Base-by-base conservation (phyloP, 2,113 vertebrate species). In the Podarcis muralis region DNA sequence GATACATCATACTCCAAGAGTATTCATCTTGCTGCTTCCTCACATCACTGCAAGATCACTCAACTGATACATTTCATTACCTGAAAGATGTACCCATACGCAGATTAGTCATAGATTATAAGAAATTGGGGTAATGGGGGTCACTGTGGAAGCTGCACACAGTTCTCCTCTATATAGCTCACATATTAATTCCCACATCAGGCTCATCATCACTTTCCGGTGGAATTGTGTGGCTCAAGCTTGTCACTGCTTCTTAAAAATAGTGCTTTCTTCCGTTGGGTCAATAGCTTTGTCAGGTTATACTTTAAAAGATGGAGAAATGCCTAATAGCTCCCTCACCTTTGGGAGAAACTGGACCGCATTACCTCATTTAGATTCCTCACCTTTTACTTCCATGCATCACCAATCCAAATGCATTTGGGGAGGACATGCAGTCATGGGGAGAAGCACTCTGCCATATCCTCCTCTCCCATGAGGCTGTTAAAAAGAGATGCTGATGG, bases 301-400 rank as follows among this genome's bases (percentile, higher is more conserved):
- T 43, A n/a, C 15, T 74, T 57, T 62, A 1, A 2, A 5, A 22
- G 5, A 20, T 5, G 27, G 2, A 30, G 23, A 12, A 20, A n/a
- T 85, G 48, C 82, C 83, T 59, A 89, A 11, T 12, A 93, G 89
- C 88, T 23, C 37, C 83, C 15, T 86, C 66, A 82, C 89, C 94
- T 89, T 57, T 35, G 40, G 48, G 57, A 48, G 88, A 12, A 53
- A 85, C 32, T 7, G 23, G 40, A 4, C 87, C 81, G 48, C 23
- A 53, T n/a, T 78, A 32, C 27, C 68, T 88, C 2, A 71, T 57
- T 85, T 86, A 72, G 35, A 2, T 77, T 57, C 5, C 69, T 72
- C 71, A 83, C 69, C 30, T 72, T 68, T 85, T 22, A 7, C 68
- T 1, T 81, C 82, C 81, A 43, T 20, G 74, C 32, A 79, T 71